Conservation (phyloP, 2,888 invertebrate species). For the Liopterus haemorrhoidalis region DNA sequence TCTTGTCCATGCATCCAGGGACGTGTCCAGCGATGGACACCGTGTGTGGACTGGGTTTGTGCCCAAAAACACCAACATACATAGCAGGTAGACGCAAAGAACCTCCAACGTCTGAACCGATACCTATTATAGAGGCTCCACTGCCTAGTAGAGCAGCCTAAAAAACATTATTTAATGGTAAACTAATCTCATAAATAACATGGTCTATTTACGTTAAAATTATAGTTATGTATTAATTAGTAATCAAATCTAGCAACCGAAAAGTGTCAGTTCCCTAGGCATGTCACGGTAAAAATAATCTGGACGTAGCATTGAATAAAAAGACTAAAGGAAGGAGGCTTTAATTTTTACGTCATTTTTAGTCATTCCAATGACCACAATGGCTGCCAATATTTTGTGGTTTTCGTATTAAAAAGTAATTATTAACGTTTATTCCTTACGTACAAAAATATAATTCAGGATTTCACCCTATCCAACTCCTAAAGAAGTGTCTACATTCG, state of each 20-base stretch:
- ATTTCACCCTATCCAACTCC: too few species aligned
- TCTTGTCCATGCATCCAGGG: constrained; percentile 56
- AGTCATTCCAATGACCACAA: too few species aligned
- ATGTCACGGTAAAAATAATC: too few species aligned
- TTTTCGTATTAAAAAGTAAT: too few species aligned
- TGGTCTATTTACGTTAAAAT: background rate
- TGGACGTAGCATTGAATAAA: too few species aligned
- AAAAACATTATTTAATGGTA: constrained; percentile 28
- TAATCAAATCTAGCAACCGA: background rate
- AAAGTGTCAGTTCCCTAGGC: too few species aligned
- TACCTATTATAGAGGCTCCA: constrained; percentile 73
- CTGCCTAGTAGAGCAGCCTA: constrained; percentile 69
- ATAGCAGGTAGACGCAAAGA: constrained; percentile 82
- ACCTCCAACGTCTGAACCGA: constrained; percentile 87
- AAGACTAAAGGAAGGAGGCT: too few species aligned
- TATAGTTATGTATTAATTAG: background rate
- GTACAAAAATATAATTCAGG: too few species aligned
- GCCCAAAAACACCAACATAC: constrained; percentile 91
- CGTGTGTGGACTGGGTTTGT: constrained; percentile 72
- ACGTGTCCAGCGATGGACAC: constrained; percentile 63
- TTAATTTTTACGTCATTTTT: too few species aligned
- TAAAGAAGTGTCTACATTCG: too few species aligned
- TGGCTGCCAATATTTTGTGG: too few species aligned
- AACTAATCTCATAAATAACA: background rate
- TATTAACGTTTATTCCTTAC: too few species aligned